Evolutionary conservation across 2,888 invertebrate genomes (phyloP).

Genomic region (Epinotia ramella): DNA sequence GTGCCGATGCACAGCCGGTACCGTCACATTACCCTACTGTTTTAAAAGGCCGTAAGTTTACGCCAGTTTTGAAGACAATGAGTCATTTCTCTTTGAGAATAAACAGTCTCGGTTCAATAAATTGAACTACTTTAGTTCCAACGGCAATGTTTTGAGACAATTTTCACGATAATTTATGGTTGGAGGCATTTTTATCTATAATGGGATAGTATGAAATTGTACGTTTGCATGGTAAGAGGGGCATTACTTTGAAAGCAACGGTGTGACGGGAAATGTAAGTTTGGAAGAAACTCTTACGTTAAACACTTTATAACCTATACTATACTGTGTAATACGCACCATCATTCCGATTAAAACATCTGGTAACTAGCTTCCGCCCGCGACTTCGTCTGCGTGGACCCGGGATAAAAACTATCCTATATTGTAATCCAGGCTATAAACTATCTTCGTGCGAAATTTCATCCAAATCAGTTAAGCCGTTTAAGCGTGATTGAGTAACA

Average conservation of each 20-base stretch:
- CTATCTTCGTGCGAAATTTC: too few relatives aligned
- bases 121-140: constrained; percentile 61
- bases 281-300: not conserved
- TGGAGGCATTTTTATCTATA: constrained; percentile 42
- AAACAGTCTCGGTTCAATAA: constrained; percentile 67
- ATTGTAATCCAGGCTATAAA: too few relatives aligned
- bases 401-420: too few relatives aligned
- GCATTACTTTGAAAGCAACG: constrained; percentile 18
- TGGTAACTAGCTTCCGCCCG: too few relatives aligned
- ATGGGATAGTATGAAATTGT: constrained; percentile 40
- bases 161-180: constrained; percentile 48
- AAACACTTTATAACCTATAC: not conserved
- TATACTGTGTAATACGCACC: too few relatives aligned
- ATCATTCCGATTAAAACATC: too few relatives aligned
- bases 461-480: too few relatives aligned
- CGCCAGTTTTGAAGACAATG: constrained; percentile 31
- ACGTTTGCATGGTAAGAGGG: constrained; percentile 16
- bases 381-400: too few relatives aligned
- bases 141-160: constrained; percentile 59
- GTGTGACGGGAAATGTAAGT: not conserved
- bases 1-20: constrained; percentile 53
- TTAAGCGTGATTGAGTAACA: too few relatives aligned
- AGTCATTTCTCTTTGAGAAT: constrained; percentile 23
- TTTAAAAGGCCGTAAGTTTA: constrained; percentile 44
- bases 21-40: not conserved